Evolutionary conservation across 2,113 vertebrate genomes (phyloP).

Genomic region (Scomber colias): DNA sequence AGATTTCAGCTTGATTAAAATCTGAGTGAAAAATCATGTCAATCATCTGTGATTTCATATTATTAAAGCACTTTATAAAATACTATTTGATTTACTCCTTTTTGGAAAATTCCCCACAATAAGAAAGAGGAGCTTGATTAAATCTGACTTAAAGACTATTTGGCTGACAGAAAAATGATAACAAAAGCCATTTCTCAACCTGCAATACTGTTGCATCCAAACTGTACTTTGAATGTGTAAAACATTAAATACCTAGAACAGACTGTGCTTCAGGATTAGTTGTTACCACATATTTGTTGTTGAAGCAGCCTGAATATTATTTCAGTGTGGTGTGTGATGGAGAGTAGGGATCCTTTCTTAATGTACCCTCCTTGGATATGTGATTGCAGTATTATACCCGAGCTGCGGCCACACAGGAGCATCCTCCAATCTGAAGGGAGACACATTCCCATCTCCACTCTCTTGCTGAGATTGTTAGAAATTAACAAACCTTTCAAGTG

Average conservation of each 20-base stretch:
- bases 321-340: neutral
- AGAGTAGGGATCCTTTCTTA: neutral
- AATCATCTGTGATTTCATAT: neutral
- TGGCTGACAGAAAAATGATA: no score
- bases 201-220: no score
- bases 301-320: neutral
- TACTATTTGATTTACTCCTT: no score
- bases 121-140: no score
- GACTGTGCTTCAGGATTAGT: neutral
- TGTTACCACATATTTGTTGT: neutral
- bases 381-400: neutral
- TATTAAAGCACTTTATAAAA: no score
- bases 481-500: conserved; percentile 90
- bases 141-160: no score
- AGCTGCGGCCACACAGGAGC: conserved; percentile 27
- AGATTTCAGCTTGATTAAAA: neutral
- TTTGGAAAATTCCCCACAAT: no score
- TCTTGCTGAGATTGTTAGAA: conserved; percentile 87
- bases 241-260: no score
- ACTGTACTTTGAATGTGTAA: no score
- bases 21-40: neutral
- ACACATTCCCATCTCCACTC: conserved; percentile 55
- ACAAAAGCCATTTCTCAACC: no score
- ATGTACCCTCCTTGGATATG: neutral
- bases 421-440: conserved; percentile 22